These are phyloP conservation scores for Drosophila seclusa DNA, from an alignment of 2,888 invertebrate species.

Conservation along the genomic window DNA sequence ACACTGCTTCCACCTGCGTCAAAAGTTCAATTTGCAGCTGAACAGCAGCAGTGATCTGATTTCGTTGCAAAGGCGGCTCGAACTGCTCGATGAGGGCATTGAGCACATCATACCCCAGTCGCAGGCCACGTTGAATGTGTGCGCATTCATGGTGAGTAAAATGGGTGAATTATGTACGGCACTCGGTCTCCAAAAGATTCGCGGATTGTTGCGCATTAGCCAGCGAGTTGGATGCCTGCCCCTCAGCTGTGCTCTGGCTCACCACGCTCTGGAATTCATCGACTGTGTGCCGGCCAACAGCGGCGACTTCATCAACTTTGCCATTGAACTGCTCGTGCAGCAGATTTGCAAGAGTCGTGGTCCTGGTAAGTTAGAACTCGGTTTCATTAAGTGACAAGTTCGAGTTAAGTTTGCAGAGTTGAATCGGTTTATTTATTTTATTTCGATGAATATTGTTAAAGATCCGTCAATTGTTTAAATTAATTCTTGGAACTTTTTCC, in stretches of 20 bases:
- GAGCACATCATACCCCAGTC: constrained; percentile 69
- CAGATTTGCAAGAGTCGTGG: constrained; percentile 70
- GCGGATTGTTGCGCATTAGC: constrained; percentile 74
- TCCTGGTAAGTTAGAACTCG: constrained; percentile 35
- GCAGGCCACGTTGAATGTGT: constrained; percentile 69
- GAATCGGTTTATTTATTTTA: not conserved
- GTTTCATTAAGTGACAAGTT: not conserved
- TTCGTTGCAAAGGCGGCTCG: constrained; percentile 50
- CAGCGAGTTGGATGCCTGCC: constrained; percentile 78
- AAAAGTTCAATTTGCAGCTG: constrained; percentile 71
- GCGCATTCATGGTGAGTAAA: constrained; percentile 72
- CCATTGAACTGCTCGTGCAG: constrained; percentile 79
- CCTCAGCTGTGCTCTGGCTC: constrained; percentile 81
- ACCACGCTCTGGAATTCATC: constrained; percentile 72
- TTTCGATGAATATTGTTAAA: not conserved
- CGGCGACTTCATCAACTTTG: constrained; percentile 78
- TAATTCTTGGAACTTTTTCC: not conserved
- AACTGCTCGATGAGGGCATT: constrained; percentile 75
- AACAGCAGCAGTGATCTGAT: constrained; percentile 61
- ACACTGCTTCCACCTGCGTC: constrained; percentile 68
- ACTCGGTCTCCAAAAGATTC: constrained; percentile 72
- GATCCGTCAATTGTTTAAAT: not conserved
- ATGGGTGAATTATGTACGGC: constrained; percentile 75
- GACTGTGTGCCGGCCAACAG: constrained; percentile 73
- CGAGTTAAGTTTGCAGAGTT: not conserved